Evolutionary conservation across 1,140 invertebrate genomes (phyloP), one percentile per base, ranked within the genome.

Genomic region (Drosophila bocqueti): DNA sequence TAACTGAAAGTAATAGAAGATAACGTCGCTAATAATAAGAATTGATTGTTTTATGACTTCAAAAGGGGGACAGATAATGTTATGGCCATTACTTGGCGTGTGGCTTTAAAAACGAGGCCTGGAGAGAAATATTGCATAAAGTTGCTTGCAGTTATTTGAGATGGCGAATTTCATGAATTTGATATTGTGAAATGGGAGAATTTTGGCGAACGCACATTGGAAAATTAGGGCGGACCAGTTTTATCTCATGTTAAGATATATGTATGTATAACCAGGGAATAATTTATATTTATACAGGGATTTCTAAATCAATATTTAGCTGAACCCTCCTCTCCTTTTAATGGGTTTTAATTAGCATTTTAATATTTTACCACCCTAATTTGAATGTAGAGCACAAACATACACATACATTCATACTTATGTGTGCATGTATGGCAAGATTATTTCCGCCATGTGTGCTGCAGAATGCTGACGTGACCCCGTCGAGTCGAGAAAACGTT

Each of bases 391-490:
- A 34, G 8, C 64, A 40, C 15, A 21, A 11, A 21, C 24, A 21
- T 4, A 34, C 34, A 36, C 11, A 13, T 36, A 36, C 11, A 26
- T 34, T 5, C 65, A 74, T 66, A 36, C n/a, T 46, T 47, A 34
- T 69, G n/a, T 24, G 43, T 34, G 50, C n/a, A 46, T 64, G 34
- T 64, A 16, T n/a, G 26, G 16, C 31, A 24, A 31, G 29, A 65
- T 46, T 71, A 21, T 73, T 73, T 72, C 67, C 36, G 45, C 36
- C 66, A 73, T 73, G 54, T 73, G 69, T 55, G 6, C 11, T 60
- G 54, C 66, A 73, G 38, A 73, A 21, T 73, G 54, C 46, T 73
- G 69, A 73, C 67, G 69, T 69, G 64, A 71, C 69, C 67, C 42
- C 38, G 29, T 2, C 7, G 16, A 47, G 8, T 21, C 5, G 26